phyloP scores from a whole-genome alignment of 2,888 invertebrate species.

The Ernsta delagoae region DNA sequence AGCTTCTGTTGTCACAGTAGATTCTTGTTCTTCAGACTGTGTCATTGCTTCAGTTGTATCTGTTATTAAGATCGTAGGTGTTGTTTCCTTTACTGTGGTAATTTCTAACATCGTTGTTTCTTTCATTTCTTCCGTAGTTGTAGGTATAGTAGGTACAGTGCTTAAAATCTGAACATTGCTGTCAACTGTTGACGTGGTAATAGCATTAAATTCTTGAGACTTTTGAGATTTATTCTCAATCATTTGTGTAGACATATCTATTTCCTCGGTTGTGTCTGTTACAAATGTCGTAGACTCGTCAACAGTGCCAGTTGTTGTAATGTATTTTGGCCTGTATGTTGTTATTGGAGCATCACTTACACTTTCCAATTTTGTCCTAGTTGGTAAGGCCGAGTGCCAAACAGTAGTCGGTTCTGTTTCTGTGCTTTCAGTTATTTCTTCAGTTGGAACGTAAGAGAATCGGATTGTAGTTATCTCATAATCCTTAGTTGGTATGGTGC shows the following conservation, averaged over 20 bases:
- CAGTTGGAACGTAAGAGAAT: conserved; percentile 72
- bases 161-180: conserved; percentile 39
- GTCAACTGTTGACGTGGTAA: conserved; percentile 22
- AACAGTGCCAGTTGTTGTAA: conserved; percentile 57
- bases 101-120: conserved; percentile 44
- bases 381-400: conserved; percentile 67
- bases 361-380: conserved; percentile 60
- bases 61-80: conserved; percentile 46
- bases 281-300: conserved; percentile 63
- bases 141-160: conserved; percentile 34
- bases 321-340: conserved; percentile 73
- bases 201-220: conserved; percentile 20
- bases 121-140: conserved; percentile 40
- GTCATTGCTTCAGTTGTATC: conserved; percentile 39
- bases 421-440: conserved; percentile 51
- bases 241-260: conserved; percentile 68
- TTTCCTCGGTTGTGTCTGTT: conserved; percentile 59
- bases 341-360: conserved; percentile 63
- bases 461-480: conserved; percentile 61
- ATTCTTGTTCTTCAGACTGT: conserved; percentile 31
- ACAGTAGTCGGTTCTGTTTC: conserved; percentile 52
- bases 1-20: conserved; percentile 47
- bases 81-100: conserved; percentile 56
- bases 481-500: conserved; percentile 51
- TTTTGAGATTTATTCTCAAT: conserved; percentile 53